Conservation (phyloP, 1,140 invertebrate genomes). For the Agrypnia vestita region DNA sequence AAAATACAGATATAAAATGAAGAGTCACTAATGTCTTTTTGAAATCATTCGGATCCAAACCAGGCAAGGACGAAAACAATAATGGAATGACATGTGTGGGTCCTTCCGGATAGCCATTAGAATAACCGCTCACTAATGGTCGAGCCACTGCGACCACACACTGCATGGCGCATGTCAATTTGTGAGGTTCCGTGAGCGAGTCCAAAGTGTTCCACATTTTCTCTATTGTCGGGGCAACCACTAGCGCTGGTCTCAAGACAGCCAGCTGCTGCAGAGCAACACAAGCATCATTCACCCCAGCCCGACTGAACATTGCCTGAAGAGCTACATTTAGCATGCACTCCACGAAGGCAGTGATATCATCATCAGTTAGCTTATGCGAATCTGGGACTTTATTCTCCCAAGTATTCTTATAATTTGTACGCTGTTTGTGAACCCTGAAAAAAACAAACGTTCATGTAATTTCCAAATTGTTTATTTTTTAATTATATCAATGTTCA, state of each 20-base stretch:
- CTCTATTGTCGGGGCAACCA: slow-evolving; percentile 89
- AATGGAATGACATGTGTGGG: slow-evolving; percentile 87
- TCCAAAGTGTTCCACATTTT: slow-evolving; percentile 85
- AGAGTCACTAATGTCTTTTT: slow-evolving; percentile 87
- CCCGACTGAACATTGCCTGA: slow-evolving; percentile 85
- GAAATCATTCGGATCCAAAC: slow-evolving; percentile 93
- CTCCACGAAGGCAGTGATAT: slow-evolving; percentile 89
- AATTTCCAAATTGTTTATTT: no score
- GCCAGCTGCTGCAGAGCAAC: slow-evolving; percentile 84
- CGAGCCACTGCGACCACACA: slow-evolving; percentile 82
- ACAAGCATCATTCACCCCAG: slow-evolving; percentile 78
- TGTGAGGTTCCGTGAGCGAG: slow-evolving; percentile 90
- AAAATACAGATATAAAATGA: slow-evolving; percentile 85
- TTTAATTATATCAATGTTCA: no score
- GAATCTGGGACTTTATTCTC: slow-evolving; percentile 78
- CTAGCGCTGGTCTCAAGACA: slow-evolving; percentile 84
- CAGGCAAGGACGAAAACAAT: slow-evolving; percentile 85
- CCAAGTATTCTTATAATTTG: slow-evolving; percentile 76
- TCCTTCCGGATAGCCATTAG: slow-evolving; percentile 82
- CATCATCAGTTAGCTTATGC: slow-evolving; percentile 84
- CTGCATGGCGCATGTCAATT: slow-evolving; percentile 86
- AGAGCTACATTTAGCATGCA: slow-evolving; percentile 80
- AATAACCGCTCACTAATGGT: slow-evolving; percentile 79
- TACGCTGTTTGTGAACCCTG: slow-evolving; percentile 69
- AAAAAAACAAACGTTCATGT: slow-evolving; percentile 18